Evolutionary conservation across 2,113 vertebrate genomes (phyloP), one percentile per base, ranked within the genome.

Genomic region (Grammomys dolichurus): DNA sequence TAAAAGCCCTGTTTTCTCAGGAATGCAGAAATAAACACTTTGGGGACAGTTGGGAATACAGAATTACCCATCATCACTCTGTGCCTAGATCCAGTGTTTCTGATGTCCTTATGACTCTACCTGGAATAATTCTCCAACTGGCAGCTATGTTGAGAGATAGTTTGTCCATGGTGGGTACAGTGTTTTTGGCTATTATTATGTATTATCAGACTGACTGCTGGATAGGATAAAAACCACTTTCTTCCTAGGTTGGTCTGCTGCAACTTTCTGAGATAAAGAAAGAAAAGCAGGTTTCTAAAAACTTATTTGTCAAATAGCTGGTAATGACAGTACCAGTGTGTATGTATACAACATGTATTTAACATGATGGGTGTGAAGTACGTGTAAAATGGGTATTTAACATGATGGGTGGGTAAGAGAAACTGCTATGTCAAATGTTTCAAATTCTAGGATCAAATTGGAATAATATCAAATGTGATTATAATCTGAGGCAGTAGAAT

Each of bases 401-500:
- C 19, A 48, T 14, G 51, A 48, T n/a, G 46, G n/a, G 82, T 92
- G 46, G 80, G 77, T 81, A 73, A 94, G 72, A 93, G 81, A 92
- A 91, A 95, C 54, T 75, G 73, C 89, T 96, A 95, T 91, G 77
- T 95, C 91, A 97, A 92, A 87, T 91, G 92, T 90, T 91, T 97
- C 89, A 93, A 90, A 85, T 67, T 90, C 72, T 65, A 76, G 84
- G 87, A 97, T 96, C 89, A 91, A 96, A 97, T 5, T 89, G 93
- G 82, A 98, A 97, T 94, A 95, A 87, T 89, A 94, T 80, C 84
- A 96, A 94, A 97, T 87, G 75, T 89, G 93, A 96, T 60, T 94
- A 19, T 87, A 86, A 98, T 96, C 77, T 89, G 82, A 91, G 70
- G 77, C 86, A 84, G 90, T 67, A 89, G 88, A 95, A 96, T 97